phyloP scores from a whole-genome alignment of 2,113 vertebrate species.

The Triplophysa siluroides region DNA sequence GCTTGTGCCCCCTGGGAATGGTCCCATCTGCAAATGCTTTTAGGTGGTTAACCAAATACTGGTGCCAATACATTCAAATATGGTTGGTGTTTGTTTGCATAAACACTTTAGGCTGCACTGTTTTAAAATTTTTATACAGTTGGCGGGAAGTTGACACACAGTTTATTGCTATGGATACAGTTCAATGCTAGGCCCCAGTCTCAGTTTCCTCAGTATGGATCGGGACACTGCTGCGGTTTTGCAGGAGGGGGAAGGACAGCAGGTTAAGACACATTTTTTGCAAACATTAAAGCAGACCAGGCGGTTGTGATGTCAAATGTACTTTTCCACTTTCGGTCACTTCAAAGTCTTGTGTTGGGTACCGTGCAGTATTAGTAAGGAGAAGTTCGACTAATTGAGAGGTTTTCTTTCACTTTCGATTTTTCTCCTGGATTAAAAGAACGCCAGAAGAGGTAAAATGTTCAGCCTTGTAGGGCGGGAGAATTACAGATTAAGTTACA shows the following conservation, averaged over 20 bases:
- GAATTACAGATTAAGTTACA: slow-evolving; percentile 60
- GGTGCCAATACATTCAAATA: slow-evolving; percentile 95
- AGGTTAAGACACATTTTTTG: slow-evolving; percentile 50
- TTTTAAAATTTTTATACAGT: slow-evolving; percentile 67
- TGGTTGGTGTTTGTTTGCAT: slow-evolving; percentile 96
- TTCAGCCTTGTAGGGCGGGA: slow-evolving; percentile 46
- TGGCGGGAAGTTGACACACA: slow-evolving; percentile 21
- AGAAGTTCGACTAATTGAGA: slow-evolving; percentile 63
- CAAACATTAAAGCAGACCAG: slow-evolving; percentile 51
- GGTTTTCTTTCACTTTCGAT: slow-evolving; percentile 61
- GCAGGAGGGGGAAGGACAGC: slow-evolving; percentile 51
- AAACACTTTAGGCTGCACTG: slow-evolving; percentile 95
- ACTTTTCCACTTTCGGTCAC: slow-evolving; percentile 67
- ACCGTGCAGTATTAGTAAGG: slow-evolving; percentile 46
- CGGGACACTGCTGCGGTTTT: slow-evolving; percentile 48
- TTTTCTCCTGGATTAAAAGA: slow-evolving; percentile 57
- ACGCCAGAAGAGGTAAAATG: slow-evolving; percentile 49
- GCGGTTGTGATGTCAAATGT: slow-evolving; percentile 48
- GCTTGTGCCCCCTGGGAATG: slow-evolving; percentile 51
- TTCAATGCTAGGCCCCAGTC: slow-evolving; percentile 44
- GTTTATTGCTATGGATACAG: slow-evolving; percentile 16
- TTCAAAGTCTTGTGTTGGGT: slow-evolving; percentile 65
- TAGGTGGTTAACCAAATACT: slow-evolving; percentile 86
- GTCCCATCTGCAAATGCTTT: slow-evolving; percentile 92
- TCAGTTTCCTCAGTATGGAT: slow-evolving; percentile 34